Base-by-base conservation (phyloP, 2,797 vertebrate genomes). In the Mallotus villosus region DNA sequence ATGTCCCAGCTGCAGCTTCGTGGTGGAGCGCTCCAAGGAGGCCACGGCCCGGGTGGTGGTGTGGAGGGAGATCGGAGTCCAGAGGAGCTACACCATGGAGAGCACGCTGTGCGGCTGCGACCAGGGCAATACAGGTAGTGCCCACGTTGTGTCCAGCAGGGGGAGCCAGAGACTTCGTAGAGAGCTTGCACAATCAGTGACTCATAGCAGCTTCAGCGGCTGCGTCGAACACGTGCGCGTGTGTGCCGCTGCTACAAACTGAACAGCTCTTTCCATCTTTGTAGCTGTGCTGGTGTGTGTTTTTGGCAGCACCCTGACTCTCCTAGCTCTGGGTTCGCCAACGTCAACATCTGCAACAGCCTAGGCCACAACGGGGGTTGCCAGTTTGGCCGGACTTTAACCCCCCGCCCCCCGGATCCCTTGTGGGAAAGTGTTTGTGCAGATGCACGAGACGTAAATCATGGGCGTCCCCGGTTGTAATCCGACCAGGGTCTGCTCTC, bases 71-170 rank as follows among this genome's bases (percentile, higher is more conserved):
- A 96, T 99, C 61, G 97, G 97, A 34, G 96, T 99, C 5, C 95
- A 97, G 55, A 95, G 95, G 80, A 99, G 98, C 86, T 99, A 99
- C 72, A 99, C 98, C 68, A 99, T 99, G 97, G 98, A 99, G 89
- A 99, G 97, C 86, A 99, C 98, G 0, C 90, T 98, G 67, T 99
- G 98, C 78, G 98, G 98, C 53, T 99, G 97, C 77, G 98, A 99
- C 85, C 97, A 98, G 85, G 98, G 98, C 37, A 98, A 89, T 99
- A 99, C 19, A 99, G 94, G 97, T 98, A 89, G 1, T 8, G 21
- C 37, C 32, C 24, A 3, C 27, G 17, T 19, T 51, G 22, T 67
- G 37, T 21, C 63, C 63, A 64, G 32, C 34, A 64, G 63, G 63
- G 4, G 63, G 63, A 41, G 63, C 63, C 34, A 64, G n/a, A 12